Base-by-base conservation (phyloP, 2,888 invertebrate species). In the Aromia moschata region DNA sequence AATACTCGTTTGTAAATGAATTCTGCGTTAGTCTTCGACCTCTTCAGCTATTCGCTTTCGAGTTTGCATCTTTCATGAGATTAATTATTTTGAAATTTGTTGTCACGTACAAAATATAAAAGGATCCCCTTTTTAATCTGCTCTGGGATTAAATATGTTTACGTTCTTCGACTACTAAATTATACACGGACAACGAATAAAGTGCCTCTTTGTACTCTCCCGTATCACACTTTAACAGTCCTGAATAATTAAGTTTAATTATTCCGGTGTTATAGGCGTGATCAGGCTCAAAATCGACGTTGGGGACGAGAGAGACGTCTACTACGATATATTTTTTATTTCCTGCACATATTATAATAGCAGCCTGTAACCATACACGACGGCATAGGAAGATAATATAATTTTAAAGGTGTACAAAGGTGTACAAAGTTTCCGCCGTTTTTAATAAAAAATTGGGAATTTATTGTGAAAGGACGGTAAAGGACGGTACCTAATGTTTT, bases 161-260 rank as follows among this genome's bases (percentile, higher is more conserved):
- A 15, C 17, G 17, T 18, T 14, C 16, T 11, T 16, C 17, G 31
- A 11, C 46, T 10, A 20, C 16, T 36, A 46, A 46, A 25, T 36
- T 17, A 25, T 25, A 45, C 25, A 30, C 17, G 31, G 16, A 16
- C 31, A 43, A 16, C 9, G 18, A 41, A 18, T 25, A 43, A 43
- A 43, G 18, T 25, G 14, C 47, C 36, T 36, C 47, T 49, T 49
- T 49, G 49, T 44, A 30, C 12, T 49, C 38, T 20, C 38, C 37
- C 11, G 25, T 12, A 49, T 38, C 20, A 10, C 37, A 47, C 36
- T 47, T 37, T 38, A 38, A 49, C 20, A 10, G 15, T 30, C 15
- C 12, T 49, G 20, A 49, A 49, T 49, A 49, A 49, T 38, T 38
- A 49, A 10, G 7, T 38, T 33, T 25, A 49, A 49, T 49, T 49